A percentile compares a stretch with the other conserved stretches of the same genome.
These are phyloP conservation scores for Ischnus inquisitorius DNA, from an alignment of 2,888 invertebrate species.

Conservation along the genomic window DNA sequence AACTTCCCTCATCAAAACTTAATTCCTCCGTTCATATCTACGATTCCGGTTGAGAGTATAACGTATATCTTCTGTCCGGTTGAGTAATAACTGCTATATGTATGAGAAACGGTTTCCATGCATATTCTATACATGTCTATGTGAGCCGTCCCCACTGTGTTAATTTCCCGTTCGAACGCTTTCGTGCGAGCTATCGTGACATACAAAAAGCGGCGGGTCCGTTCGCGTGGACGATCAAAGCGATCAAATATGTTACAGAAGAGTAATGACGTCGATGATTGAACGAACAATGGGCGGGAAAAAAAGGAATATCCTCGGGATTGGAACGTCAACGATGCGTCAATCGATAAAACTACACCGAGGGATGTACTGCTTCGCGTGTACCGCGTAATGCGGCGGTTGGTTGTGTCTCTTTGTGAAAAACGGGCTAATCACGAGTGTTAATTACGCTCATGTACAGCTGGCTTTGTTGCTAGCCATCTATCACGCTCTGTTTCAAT, in stretches of 20 bases:
- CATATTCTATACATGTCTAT: not conserved
- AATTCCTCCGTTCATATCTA: slow-evolving; percentile 29
- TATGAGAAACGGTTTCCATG: not conserved
- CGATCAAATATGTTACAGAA: slow-evolving; percentile 5
- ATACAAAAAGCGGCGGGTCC: not conserved
- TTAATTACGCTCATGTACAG: not conserved
- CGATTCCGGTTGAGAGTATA: not conserved
- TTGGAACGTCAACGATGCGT: not conserved
- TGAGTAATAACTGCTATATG: slow-evolving; percentile 3
- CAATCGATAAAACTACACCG: not conserved
- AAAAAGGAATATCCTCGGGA: not conserved
- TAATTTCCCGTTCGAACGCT: slow-evolving; percentile 1
- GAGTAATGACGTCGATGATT: slow-evolving; percentile 1
- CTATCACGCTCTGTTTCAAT: not conserved
- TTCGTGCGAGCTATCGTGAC: not conserved
- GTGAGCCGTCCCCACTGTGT: not conserved
- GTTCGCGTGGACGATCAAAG: not conserved
- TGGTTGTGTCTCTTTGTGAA: not conserved
- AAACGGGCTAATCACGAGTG: not conserved
- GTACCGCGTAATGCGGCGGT: not conserved
- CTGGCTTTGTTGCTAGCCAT: not conserved
- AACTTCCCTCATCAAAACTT: slow-evolving; percentile 52
- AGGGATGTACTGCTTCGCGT: not conserved
- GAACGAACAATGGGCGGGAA: not conserved
- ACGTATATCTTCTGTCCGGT: not conserved